Conservation (phyloP, 2,888 invertebrate species). For the Mesorhabditis spiculigera region DNA sequence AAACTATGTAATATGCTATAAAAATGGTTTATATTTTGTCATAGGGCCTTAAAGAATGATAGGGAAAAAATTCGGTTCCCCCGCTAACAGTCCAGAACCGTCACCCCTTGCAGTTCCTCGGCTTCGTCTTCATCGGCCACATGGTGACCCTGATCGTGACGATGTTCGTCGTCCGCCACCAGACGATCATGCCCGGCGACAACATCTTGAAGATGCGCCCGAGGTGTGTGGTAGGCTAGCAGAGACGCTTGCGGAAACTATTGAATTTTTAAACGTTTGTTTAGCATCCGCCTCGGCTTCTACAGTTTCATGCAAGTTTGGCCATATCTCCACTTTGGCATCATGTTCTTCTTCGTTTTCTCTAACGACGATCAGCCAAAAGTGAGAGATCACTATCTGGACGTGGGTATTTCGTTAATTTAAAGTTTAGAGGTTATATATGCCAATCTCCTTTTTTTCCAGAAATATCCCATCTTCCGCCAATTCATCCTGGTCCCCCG, state of each 20-base stretch:
- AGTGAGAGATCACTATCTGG: no score
- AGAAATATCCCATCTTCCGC: not conserved
- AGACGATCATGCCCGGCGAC: not conserved
- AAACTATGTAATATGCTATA: not conserved
- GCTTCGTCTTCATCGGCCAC: constrained; percentile 1
- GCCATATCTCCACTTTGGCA: not conserved
- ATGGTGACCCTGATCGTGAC: not conserved
- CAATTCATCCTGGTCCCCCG: not conserved
- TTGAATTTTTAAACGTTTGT: not conserved
- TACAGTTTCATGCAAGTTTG: not conserved
- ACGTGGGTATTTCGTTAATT: no score
- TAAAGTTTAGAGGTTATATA: no score
- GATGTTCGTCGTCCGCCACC: constrained; percentile 4
- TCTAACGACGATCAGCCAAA: not conserved
- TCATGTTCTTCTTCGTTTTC: not conserved
- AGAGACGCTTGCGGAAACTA: not conserved
- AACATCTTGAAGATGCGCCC: not conserved
- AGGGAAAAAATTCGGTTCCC: no score
- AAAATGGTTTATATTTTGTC: no score
- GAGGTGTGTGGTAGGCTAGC: not conserved
- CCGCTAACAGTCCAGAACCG: no score
- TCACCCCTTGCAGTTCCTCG: not conserved
- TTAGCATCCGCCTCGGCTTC: not conserved
- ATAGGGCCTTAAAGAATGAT: no score
- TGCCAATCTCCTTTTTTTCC: no score